These are phyloP conservation scores for Hydrozoanthus gracilis DNA, from an alignment of 92 coral and sea anemone genomes.

Conservation along the genomic window DNA sequence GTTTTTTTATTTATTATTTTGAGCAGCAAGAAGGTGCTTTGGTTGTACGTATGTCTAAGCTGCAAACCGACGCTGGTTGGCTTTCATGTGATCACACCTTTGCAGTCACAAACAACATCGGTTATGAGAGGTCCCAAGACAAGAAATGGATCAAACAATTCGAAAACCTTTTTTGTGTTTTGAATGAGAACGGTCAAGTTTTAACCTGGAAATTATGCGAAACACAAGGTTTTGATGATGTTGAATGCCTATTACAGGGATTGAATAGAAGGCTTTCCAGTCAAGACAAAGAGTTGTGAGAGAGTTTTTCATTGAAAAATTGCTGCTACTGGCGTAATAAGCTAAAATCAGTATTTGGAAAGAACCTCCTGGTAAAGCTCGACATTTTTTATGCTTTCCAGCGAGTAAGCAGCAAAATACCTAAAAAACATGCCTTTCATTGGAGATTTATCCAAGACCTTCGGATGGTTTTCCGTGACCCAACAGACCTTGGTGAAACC, in stretches of 20 bases:
- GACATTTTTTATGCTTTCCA: slow-evolving; percentile 59
- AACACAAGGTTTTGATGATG: slow-evolving; percentile 47
- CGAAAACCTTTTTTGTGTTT: slow-evolving; percentile 49
- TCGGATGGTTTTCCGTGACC: too few relatives aligned
- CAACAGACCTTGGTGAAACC: slow-evolving; percentile 52
- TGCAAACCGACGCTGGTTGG: slow-evolving; percentile 55
- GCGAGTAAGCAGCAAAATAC: slow-evolving; percentile 41
- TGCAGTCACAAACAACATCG: slow-evolving; percentile 54
- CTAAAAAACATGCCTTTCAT: too few relatives aligned
- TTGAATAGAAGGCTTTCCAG: slow-evolving; percentile 34
- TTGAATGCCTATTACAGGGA: slow-evolving; percentile 31
- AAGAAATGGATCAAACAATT: slow-evolving; percentile 62
- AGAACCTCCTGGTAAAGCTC: slow-evolving; percentile 42
- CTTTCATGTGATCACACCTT: slow-evolving; percentile 69
- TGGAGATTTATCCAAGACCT: too few relatives aligned
- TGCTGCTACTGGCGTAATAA: slow-evolving; percentile 67
- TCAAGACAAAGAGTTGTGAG: slow-evolving; percentile 44
- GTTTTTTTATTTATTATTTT: slow-evolving; percentile 57
- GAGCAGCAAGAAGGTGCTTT: slow-evolving; percentile 49
- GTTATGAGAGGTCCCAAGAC: slow-evolving; percentile 52
- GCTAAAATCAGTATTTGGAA: too few relatives aligned
- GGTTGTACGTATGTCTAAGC: slow-evolving; percentile 48
- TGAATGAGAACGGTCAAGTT: slow-evolving; percentile 65
- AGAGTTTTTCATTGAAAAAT: slow-evolving; percentile 59
- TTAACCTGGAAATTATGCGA: slow-evolving; percentile 57